A percentile compares a stretch with the other conserved stretches of the same genome.
phyloP scores from a whole-genome alignment of 2,797 vertebrate species.

The Lutjanus campechanus region DNA sequence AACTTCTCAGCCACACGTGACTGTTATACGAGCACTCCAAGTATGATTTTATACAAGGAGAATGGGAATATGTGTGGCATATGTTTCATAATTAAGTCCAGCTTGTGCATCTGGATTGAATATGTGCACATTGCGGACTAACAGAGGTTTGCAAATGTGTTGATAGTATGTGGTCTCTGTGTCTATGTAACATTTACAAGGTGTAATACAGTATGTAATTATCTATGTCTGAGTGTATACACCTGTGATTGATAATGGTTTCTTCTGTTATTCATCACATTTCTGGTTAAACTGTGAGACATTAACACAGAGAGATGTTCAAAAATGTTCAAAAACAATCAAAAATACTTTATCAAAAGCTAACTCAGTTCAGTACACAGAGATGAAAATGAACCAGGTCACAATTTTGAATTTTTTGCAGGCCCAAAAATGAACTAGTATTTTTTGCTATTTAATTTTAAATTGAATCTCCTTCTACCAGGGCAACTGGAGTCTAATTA shows the following conservation, averaged over 20 bases:
- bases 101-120: conserved; percentile 49
- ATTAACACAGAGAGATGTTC: neutral
- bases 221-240: neutral
- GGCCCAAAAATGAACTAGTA: no score
- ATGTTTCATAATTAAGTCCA: conserved; percentile 39
- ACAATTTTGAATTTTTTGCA: no score
- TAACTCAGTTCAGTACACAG: no score
- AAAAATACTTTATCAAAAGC: neutral
- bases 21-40: neutral
- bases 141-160: neutral
- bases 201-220: neutral
- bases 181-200: conserved; percentile 10
- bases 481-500: no score
- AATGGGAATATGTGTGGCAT: conserved; percentile 18
- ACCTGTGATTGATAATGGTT: neutral
- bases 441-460: no score
- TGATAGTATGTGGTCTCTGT: conserved; percentile 8
- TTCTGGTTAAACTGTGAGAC: neutral
- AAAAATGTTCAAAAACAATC: neutral
- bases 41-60: conserved; percentile 16
- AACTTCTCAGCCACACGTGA: conserved; percentile 17
- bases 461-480: no score
- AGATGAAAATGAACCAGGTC: no score
- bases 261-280: neutral
- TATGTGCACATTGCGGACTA: neutral